A percentile compares a stretch with the other conserved stretches of the same genome.
Conservation (phyloP, 1,140 invertebrate genomes). For the Cherax destructor region DNA sequence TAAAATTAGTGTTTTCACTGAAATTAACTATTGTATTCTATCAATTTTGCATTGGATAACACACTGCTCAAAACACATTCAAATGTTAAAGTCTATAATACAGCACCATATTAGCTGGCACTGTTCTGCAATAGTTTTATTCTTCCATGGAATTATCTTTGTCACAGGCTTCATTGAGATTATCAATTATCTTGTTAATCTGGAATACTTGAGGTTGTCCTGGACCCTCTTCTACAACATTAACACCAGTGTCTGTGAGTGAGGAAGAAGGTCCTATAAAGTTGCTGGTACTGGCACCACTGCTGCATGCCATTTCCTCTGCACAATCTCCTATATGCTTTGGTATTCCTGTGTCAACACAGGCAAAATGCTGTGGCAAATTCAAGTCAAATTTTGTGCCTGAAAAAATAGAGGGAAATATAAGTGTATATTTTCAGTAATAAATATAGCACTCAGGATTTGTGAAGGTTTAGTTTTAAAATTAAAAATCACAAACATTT, state of each 20-base stretch:
- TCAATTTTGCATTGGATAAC: neutral
- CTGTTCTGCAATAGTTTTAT: neutral
- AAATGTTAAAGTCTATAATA: neutral
- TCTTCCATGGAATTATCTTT: conserved; percentile 50
- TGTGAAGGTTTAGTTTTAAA: too few relatives aligned
- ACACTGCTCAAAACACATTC: neutral
- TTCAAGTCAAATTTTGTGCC: conserved; percentile 65
- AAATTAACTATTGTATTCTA: neutral
- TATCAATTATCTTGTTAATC: conserved; percentile 80
- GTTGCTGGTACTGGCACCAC: conserved; percentile 8
- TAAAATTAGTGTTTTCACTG: neutral
- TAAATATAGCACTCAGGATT: too few relatives aligned
- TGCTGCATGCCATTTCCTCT: conserved; percentile 37
- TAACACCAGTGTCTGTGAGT: neutral
- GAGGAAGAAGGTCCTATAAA: conserved; percentile 12
- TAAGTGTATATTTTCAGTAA: too few relatives aligned
- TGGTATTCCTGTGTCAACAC: conserved; percentile 26
- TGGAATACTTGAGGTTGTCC: conserved; percentile 79
- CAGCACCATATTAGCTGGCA: neutral
- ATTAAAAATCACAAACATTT: too few relatives aligned
- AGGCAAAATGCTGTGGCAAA: conserved; percentile 58
- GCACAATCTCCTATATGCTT: conserved; percentile 31
- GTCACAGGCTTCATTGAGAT: conserved; percentile 28
- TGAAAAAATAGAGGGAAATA: conserved; percentile 32
- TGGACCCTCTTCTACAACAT: conserved; percentile 83